A percentile compares a stretch with the other conserved stretches of the same genome.
Evolutionary conservation across 1,140 invertebrate species (phyloP).

Genomic region (Vollenhovia emeryi): DNA sequence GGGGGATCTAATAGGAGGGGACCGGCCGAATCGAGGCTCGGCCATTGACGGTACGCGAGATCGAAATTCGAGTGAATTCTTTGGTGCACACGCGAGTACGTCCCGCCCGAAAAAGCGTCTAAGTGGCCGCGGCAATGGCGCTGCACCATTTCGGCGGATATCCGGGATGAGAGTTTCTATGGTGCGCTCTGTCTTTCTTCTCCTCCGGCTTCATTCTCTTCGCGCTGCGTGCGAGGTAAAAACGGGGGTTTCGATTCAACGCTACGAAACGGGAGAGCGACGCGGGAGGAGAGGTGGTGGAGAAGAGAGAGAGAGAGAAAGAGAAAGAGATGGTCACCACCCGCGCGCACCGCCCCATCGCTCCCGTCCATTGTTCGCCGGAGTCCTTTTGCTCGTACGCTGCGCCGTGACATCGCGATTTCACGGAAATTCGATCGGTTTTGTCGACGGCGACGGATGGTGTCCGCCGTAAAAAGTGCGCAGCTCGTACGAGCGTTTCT

Average conservation of each 20-base stretch:
- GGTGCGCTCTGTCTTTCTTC: conserved; percentile 64
- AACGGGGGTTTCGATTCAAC: conserved; percentile 73
- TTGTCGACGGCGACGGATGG: conserved; percentile 56
- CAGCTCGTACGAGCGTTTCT: not conserved
- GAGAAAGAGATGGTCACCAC: conserved; percentile 18
- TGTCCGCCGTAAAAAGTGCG: conserved; percentile 21
- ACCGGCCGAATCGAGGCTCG: not conserved
- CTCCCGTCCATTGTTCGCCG: conserved; percentile 68
- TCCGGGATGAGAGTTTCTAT: conserved; percentile 80
- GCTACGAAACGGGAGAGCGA: conserved; percentile 65
- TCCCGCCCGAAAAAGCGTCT: conserved; percentile 68
- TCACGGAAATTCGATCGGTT: conserved; percentile 83
- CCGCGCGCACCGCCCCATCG: conserved; percentile 57
- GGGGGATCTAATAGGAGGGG: conserved; percentile 18
- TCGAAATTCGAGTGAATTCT: conserved; percentile 69
- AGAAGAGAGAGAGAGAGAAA: conserved; percentile 17
- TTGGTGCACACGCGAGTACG: conserved; percentile 24
- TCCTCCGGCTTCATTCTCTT: conserved; percentile 66
- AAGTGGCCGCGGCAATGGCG: conserved; percentile 77
- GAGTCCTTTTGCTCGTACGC: conserved; percentile 49
- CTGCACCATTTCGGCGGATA: conserved; percentile 76
- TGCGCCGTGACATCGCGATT: conserved; percentile 77
- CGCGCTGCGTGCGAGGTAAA: conserved; percentile 72
- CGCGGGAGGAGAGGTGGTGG: conserved; percentile 12
- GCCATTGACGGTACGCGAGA: conserved; percentile 57